Evolutionary conservation across 2,113 vertebrate genomes (phyloP).

Genomic region (Apistogramma diplotaenia): DNA sequence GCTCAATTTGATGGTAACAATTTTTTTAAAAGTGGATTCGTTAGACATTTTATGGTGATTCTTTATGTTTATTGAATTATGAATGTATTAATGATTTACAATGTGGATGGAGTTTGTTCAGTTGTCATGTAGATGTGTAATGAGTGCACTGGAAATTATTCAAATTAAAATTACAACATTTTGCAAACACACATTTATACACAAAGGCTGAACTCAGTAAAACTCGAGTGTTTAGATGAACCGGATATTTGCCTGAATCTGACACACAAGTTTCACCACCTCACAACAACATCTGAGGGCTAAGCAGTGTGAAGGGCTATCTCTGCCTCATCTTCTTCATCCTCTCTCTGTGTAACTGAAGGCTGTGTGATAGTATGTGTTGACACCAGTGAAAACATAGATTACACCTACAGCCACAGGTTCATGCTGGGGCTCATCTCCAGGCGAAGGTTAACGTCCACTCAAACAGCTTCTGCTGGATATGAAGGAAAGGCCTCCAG

Average conservation of each 20-base stretch:
- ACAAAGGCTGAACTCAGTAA: no score
- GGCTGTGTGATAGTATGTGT: background rate
- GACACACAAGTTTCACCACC: background rate
- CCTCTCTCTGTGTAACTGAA: background rate
- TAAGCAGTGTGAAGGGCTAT: background rate
- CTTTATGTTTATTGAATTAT: background rate
- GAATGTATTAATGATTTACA: background rate
- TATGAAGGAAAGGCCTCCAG: background rate
- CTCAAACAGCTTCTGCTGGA: background rate
- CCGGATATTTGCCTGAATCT: background rate
- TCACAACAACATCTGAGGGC: background rate
- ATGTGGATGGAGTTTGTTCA: background rate
- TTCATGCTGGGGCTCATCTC: background rate
- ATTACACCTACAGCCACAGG: background rate
- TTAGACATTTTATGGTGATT: background rate
- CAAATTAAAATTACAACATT: background rate
- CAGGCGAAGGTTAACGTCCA: background rate
- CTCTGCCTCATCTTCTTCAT: background rate
- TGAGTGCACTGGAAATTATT: background rate
- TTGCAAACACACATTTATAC: background rate
- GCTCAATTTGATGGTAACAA: background rate
- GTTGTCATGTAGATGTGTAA: background rate
- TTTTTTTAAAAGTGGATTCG: background rate
- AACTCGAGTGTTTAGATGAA: background rate
- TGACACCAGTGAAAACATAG: background rate